Evolutionary conservation across 2,797 vertebrate species (phyloP).

Genomic region (Australoheros facetus): DNA sequence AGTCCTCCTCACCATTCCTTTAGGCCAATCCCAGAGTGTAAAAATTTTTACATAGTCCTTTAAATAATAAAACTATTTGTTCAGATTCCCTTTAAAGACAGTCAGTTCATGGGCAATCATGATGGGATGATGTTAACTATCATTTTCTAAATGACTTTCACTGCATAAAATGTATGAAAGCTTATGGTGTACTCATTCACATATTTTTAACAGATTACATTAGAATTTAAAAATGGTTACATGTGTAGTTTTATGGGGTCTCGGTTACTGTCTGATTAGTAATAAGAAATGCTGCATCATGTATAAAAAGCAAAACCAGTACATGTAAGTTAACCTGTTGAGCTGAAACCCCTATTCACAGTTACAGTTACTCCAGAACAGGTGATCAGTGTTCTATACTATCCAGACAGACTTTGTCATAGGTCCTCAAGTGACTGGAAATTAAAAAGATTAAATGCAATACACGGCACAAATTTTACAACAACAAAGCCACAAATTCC

Average conservation of each 20-base stretch:
- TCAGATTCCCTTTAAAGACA: background rate
- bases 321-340: too few relatives aligned
- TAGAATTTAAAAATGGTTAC: background rate
- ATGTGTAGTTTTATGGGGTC: background rate
- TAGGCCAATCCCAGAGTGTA: slow-evolving; percentile 33
- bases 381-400: too few relatives aligned
- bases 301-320: background rate
- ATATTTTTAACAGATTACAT: background rate
- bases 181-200: background rate
- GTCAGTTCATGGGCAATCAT: background rate
- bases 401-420: background rate
- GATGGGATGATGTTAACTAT: background rate
- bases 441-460: too few relatives aligned
- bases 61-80: background rate
- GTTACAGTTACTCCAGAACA: background rate
- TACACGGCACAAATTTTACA: too few relatives aligned
- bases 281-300: background rate
- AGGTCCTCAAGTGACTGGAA: too few relatives aligned
- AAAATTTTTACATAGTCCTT: background rate
- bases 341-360: background rate
- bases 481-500: too few relatives aligned
- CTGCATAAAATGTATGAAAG: background rate
- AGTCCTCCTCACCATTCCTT: background rate
- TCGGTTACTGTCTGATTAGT: background rate
- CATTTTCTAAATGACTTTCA: background rate